phyloP scores from a whole-genome alignment of 2,797 vertebrate genomes.

The Notamacropus eugenii region DNA sequence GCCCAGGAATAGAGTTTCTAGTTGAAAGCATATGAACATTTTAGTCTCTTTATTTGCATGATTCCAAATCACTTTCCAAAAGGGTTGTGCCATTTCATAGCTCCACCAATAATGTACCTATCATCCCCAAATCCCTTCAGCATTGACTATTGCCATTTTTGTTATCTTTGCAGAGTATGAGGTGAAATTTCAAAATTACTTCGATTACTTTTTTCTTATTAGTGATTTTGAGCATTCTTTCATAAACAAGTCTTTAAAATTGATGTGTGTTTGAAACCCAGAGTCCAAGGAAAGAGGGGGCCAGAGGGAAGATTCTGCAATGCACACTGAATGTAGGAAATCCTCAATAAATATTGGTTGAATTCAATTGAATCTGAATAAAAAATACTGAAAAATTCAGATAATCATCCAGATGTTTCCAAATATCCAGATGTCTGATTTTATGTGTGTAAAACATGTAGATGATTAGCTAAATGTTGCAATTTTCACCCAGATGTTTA shows the following conservation, averaged over 20 bases:
- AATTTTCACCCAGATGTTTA: background rate
- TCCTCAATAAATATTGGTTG: background rate
- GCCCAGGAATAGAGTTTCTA: background rate
- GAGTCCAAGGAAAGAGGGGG: background rate
- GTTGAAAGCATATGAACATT: background rate
- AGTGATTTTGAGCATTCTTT: background rate
- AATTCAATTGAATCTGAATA: background rate
- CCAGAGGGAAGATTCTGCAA: background rate
- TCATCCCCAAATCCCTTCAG: background rate
- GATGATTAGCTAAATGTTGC: background rate
- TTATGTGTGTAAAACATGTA: background rate
- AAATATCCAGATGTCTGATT: background rate
- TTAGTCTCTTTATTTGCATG: background rate
- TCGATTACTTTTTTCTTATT: background rate
- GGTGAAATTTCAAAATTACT: background rate
- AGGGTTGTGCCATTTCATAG: background rate
- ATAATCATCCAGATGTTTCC: background rate
- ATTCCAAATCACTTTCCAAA: background rate
- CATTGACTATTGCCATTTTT: background rate
- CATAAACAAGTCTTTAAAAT: background rate
- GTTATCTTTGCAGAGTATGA: background rate
- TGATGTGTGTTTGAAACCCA: background rate
- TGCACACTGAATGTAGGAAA: background rate
- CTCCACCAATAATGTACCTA: background rate
- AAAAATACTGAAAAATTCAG: background rate